Percentiles rank a stretch among this genome's conserved stretches.
Evolutionary conservation across 2,888 invertebrate genomes (phyloP).

Genomic region (Caenorhabditis sp.): DNA sequence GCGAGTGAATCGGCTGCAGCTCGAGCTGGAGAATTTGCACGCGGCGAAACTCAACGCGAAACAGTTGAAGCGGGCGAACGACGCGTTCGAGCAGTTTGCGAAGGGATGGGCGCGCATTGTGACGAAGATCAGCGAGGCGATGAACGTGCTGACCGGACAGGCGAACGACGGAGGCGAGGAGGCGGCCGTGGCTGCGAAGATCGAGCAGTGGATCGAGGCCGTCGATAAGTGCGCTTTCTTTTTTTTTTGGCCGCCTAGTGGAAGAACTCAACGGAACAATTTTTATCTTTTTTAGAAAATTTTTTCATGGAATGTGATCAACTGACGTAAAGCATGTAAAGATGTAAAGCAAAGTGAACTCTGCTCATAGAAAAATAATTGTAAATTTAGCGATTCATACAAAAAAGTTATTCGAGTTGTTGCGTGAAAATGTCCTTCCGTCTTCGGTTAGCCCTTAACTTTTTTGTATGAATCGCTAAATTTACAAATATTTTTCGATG

Average conservation of each 20-base stretch:
- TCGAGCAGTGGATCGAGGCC: slow-evolving; percentile 69
- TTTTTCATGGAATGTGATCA: no score
- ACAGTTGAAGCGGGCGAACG: slow-evolving; percentile 73
- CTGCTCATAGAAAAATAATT: no score
- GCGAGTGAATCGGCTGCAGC: slow-evolving; percentile 61
- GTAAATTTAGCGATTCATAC: no score
- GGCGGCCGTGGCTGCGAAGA: slow-evolving; percentile 61
- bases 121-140: slow-evolving; percentile 73
- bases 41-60: slow-evolving; percentile 64
- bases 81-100: slow-evolving; percentile 76
- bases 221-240: slow-evolving; percentile 60
- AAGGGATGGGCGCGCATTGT: slow-evolving; percentile 74
- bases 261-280: no score
- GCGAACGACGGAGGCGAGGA: slow-evolving; percentile 68
- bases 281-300: no score
- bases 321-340: no score
- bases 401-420: no score
- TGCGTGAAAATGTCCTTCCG: no score
- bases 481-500: no score
- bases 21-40: slow-evolving; percentile 74
- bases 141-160: slow-evolving; percentile 70
- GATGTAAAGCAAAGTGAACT: no score
- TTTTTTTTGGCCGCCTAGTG: background rate
- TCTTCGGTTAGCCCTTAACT: no score
- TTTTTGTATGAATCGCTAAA: no score